Conservation (phyloP, 1,140 invertebrate genomes). For the Pissodes strobi region DNA sequence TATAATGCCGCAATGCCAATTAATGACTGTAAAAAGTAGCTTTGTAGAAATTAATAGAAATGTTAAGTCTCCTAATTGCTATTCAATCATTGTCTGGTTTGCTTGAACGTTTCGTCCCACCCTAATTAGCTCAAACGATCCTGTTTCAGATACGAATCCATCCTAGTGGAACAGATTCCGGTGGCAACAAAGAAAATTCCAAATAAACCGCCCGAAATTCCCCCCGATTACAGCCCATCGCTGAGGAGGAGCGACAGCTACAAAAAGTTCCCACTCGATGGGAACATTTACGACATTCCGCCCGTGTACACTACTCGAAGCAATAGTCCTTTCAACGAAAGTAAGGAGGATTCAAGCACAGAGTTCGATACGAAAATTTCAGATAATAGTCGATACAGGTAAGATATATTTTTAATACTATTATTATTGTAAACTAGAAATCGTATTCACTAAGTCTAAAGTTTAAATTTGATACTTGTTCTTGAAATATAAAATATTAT, state of each 20-base stretch:
- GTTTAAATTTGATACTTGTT: no score
- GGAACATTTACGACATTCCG: neutral
- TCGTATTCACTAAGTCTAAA: no score
- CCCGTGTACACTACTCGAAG: neutral
- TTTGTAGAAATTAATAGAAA: no score
- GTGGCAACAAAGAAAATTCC: neutral
- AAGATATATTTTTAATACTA: no score
- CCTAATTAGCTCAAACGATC: no score
- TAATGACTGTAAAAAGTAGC: no score
- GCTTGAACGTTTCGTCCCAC: no score
- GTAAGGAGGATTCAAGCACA: neutral
- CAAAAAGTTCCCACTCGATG: neutral
- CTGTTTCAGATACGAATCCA: constrained; percentile 1
- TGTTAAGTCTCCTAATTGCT: no score
- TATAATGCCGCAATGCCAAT: no score
- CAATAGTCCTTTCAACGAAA: neutral
- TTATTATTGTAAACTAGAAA: no score
- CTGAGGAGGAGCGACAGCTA: neutral
- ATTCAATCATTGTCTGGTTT: no score
- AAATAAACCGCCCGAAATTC: neutral
- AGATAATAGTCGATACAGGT: constrained; percentile 4
- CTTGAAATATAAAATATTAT: no score
- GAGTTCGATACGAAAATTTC: constrained; percentile 3
- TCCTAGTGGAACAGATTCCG: neutral
- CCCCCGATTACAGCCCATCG: constrained; percentile 3